phyloP scores from a whole-genome alignment of 2,113 vertebrate genomes.

The Eptesicus fuscus region DNA sequence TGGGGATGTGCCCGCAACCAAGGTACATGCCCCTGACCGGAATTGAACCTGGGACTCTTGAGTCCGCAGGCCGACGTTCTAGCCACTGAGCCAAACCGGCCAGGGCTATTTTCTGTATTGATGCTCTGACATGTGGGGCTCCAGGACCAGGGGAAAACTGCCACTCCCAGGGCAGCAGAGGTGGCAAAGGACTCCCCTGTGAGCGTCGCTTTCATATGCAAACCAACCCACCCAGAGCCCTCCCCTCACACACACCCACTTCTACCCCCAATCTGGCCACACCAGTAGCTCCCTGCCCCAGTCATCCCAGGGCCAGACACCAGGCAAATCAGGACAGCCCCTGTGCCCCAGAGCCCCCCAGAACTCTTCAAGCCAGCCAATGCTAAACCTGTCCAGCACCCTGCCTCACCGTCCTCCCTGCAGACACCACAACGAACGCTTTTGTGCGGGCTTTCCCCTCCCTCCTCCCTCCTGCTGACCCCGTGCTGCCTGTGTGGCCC shows the following conservation, averaged over 20 bases:
- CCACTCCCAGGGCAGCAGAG: no score
- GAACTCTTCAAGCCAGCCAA: not conserved
- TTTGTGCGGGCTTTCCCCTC: not conserved
- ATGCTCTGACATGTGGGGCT: not conserved
- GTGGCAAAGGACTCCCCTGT: not conserved
- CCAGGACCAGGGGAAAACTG: not conserved
- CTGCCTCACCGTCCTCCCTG: not conserved
- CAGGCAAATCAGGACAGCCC: not conserved
- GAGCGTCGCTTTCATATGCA: not conserved
- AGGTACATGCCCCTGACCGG: no score
- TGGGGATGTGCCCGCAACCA: no score
- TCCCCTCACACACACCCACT: not conserved
- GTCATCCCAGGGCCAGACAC: not conserved
- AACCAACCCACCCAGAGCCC: not conserved
- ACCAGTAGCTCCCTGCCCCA: no score
- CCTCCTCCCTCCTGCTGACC: not conserved
- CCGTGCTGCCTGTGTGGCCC: not conserved
- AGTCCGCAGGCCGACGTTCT: no score
- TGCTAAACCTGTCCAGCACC: not conserved
- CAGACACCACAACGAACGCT: not conserved
- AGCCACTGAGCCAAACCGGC: no score
- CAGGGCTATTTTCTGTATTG: no score
- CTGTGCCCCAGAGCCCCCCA: not conserved
- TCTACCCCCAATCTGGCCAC: not conserved
- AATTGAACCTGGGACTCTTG: no score